phyloP scores from a whole-genome alignment of 1,140 invertebrate species.

The Stegodyphus mimosarum region DNA sequence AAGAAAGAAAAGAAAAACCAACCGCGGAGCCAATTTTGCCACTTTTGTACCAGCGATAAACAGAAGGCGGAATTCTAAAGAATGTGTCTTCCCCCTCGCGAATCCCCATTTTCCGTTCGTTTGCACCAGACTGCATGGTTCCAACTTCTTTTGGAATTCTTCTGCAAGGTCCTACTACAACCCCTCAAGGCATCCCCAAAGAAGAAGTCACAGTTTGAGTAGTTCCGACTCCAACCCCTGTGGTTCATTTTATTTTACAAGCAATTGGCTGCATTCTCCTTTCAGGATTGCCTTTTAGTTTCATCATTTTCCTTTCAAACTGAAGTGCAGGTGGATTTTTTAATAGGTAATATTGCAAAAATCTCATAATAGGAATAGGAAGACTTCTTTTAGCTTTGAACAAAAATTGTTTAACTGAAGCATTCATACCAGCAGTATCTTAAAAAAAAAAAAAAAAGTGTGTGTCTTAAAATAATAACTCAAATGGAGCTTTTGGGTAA shows the following conservation, averaged over 20 bases:
- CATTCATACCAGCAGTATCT: too few species aligned
- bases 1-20: too few species aligned
- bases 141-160: neutral
- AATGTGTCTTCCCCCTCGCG: neutral
- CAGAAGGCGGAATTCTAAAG: conserved; percentile 16
- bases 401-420: too few species aligned
- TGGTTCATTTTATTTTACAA: neutral
- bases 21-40: conserved; percentile 27
- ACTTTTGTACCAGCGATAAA: conserved; percentile 44
- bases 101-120: neutral
- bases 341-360: too few species aligned
- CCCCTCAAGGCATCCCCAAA: neutral
- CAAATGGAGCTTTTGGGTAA: too few species aligned
- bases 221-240: neutral
- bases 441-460: too few species aligned
- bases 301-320: too few species aligned
- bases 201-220: conserved; percentile 10
- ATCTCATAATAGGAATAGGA: too few species aligned
- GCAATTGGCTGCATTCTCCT: neutral
- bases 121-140: conserved; percentile 39
- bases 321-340: too few species aligned
- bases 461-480: too few species aligned
- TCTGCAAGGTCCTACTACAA: neutral
- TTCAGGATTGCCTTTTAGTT: too few species aligned
- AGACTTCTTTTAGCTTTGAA: too few species aligned